Conservation (phyloP, 2,113 vertebrate genomes). For the Meriones unguiculatus region DNA sequence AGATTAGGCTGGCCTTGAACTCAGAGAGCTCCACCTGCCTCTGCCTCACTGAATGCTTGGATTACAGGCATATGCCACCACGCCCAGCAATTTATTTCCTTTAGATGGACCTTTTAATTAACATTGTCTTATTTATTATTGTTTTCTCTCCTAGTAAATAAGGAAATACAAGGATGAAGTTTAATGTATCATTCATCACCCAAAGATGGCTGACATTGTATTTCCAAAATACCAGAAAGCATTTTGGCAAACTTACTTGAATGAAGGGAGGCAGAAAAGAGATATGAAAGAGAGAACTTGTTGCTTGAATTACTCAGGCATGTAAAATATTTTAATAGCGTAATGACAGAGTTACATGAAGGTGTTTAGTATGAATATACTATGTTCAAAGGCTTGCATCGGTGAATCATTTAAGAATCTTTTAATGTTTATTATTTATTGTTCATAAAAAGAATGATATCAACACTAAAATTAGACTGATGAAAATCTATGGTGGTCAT, state of each 20-base stretch:
- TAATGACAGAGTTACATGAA: constrained; percentile 34
- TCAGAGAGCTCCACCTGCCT: too few species aligned
- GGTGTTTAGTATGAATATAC: not conserved
- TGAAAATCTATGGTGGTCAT: constrained; percentile 31
- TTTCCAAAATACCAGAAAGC: constrained; percentile 6
- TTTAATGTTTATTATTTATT: constrained; percentile 41
- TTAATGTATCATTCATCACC: constrained; percentile 32
- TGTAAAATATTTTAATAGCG: constrained; percentile 44
- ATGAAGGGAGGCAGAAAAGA: not conserved
- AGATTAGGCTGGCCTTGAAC: too few species aligned
- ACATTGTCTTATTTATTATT: constrained; percentile 35
- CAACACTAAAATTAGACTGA: not conserved
- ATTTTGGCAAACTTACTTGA: constrained; percentile 14
- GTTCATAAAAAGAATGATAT: not conserved
- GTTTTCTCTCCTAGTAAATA: constrained; percentile 19
- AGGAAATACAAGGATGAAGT: constrained; percentile 5
- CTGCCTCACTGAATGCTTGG: too few species aligned
- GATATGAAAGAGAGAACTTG: not conserved
- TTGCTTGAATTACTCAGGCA: constrained; percentile 21
- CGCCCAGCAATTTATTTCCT: not conserved
- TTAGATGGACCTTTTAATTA: constrained; percentile 30
- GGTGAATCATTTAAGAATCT: constrained; percentile 12
- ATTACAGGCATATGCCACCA: too few species aligned
- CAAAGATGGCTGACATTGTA: not conserved
- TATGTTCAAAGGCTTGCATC: constrained; percentile 32